Evolutionary conservation across 2,888 invertebrate species (phyloP).

Genomic region (Nowickia ferox): DNA sequence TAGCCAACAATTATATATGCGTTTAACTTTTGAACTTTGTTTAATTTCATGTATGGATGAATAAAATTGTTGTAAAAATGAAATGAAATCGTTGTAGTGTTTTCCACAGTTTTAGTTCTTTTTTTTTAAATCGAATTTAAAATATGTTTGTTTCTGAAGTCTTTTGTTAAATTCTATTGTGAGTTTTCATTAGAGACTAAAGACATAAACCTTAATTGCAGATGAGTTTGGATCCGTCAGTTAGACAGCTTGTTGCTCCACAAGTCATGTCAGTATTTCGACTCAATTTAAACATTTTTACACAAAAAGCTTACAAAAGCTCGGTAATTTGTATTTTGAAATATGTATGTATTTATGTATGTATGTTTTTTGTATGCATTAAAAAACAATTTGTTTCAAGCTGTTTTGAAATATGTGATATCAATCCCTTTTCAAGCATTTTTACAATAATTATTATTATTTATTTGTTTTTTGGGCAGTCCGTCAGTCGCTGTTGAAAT

Average conservation of each 20-base stretch:
- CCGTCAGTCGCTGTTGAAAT: background rate
- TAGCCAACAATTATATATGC: conserved; percentile 68
- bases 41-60: conserved; percentile 53
- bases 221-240: conserved; percentile 23
- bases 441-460: background rate
- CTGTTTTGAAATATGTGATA: background rate
- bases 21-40: conserved; percentile 71
- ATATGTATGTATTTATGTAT: too few relatives aligned
- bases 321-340: background rate
- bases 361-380: background rate
- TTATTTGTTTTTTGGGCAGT: background rate
- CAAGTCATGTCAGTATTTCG: conserved; percentile 41
- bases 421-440: background rate
- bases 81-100: conserved; percentile 10
- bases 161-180: conserved; percentile 44
- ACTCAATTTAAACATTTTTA: conserved; percentile 9
- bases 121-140: conserved; percentile 1
- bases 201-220: conserved; percentile 52
- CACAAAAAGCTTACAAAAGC: background rate
- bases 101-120: background rate
- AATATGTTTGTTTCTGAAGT: conserved; percentile 52
- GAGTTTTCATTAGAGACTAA: conserved; percentile 19
- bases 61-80: conserved; percentile 33
- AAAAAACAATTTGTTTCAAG: background rate
- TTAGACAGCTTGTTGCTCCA: conserved; percentile 25